Evolutionary conservation across 2,888 invertebrate species (phyloP).

Genomic region (Desoria tigrina): DNA sequence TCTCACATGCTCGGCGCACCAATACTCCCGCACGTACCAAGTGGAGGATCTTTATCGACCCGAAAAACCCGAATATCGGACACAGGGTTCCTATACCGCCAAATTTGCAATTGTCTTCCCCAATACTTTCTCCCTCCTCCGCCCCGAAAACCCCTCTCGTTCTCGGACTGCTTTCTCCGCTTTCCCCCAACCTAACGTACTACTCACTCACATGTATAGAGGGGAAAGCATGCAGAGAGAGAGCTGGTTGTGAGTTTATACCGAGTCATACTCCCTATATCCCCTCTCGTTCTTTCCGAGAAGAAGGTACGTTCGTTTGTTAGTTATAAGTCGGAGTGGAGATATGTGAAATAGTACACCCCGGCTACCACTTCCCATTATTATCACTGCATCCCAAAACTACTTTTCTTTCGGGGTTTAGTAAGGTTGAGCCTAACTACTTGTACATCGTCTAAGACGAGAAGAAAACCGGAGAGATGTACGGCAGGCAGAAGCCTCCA

Average conservation of each 20-base stretch:
- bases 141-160: not conserved
- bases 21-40: constrained; percentile 38
- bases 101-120: constrained; percentile 32
- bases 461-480: not conserved
- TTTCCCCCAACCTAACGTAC: too few species aligned
- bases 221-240: too few species aligned
- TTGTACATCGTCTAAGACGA: not conserved
- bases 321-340: too few species aligned
- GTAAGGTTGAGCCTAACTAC: not conserved
- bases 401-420: not conserved
- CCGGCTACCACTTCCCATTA: constrained; percentile 16
- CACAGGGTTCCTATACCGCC: constrained; percentile 30
- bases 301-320: too few species aligned
- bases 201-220: too few species aligned
- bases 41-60: constrained; percentile 53
- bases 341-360: too few species aligned
- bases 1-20: constrained; percentile 38
- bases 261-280: too few species aligned
- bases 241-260: too few species aligned
- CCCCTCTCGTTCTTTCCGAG: too few species aligned
- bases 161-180: not conserved
- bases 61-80: constrained; percentile 30
- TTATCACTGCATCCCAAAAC: constrained; percentile 16
- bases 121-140: constrained; percentile 18
- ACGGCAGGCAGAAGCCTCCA: not conserved